These are phyloP conservation scores for Diceros bicornis DNA, from an alignment of 2,797 vertebrate species.

Conservation along the genomic window DNA sequence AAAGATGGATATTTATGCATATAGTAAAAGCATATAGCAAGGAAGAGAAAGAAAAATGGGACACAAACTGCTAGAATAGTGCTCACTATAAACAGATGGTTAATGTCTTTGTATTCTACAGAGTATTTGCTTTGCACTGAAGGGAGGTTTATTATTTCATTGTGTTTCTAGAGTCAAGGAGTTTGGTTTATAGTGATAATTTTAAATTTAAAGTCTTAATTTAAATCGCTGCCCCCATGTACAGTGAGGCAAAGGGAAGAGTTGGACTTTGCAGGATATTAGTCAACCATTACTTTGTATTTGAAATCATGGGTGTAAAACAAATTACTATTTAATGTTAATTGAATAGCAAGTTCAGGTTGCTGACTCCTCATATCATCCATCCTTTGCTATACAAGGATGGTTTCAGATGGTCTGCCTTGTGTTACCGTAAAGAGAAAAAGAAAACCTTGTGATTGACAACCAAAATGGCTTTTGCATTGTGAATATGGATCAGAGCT, in stretches of 20 bases:
- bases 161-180: slow-evolving; percentile 47
- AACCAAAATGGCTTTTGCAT: slow-evolving; percentile 10
- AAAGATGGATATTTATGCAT: not conserved
- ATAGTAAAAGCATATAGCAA: not conserved
- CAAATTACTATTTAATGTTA: slow-evolving; percentile 58
- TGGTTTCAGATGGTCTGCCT: not conserved
- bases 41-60: not conserved
- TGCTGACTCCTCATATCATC: not conserved
- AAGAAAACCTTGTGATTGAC: slow-evolving; percentile 3
- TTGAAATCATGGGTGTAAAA: slow-evolving; percentile 9
- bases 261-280: not conserved
- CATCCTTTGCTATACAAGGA: slow-evolving; percentile 9
- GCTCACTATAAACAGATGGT: not conserved
- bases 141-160: not conserved
- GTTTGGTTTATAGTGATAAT: not conserved
- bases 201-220: slow-evolving; percentile 52
- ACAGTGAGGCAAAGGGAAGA: slow-evolving; percentile 18
- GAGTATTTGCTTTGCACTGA: not conserved
- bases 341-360: slow-evolving; percentile 29
- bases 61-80: not conserved
- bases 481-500: not conserved
- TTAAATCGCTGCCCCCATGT: not conserved
- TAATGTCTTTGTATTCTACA: not conserved
- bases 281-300: slow-evolving; percentile 21
- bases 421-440: slow-evolving; percentile 23